Percentiles rank a stretch among this genome's conserved stretches.
phyloP scores from a whole-genome alignment of 2,113 vertebrate species.

The Spizaetus ornatus region DNA sequence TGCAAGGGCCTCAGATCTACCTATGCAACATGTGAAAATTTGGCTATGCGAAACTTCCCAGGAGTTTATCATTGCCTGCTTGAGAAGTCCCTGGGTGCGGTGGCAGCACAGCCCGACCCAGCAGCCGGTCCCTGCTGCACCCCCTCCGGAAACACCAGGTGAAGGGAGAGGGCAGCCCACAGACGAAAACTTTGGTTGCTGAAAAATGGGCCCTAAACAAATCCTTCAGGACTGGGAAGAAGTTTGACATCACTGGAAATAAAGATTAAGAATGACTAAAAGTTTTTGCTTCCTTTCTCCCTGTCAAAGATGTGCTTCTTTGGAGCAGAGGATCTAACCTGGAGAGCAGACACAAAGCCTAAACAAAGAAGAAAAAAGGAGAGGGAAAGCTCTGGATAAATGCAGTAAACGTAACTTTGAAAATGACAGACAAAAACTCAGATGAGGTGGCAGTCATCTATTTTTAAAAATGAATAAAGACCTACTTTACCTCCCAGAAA shows the following conservation, averaged over 20 bases:
- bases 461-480: neutral
- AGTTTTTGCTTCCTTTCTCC: neutral
- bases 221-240: neutral
- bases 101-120: neutral
- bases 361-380: neutral
- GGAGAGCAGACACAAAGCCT: neutral
- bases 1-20: neutral
- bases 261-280: neutral
- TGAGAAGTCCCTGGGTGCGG: neutral
- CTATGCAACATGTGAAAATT: neutral
- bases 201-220: neutral
- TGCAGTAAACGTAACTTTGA: neutral
- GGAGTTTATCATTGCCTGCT: neutral
- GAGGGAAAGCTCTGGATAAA: neutral
- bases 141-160: neutral
- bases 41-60: neutral
- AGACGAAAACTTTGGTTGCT: neutral
- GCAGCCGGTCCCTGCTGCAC: neutral
- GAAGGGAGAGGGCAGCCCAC: neutral
- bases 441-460: neutral
- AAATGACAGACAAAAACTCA: neutral
- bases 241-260: neutral
- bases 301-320: neutral
- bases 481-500: neutral
- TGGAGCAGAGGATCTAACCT: neutral